Conservation (phyloP, 2,888 invertebrate species). For the Amitus sp. region DNA sequence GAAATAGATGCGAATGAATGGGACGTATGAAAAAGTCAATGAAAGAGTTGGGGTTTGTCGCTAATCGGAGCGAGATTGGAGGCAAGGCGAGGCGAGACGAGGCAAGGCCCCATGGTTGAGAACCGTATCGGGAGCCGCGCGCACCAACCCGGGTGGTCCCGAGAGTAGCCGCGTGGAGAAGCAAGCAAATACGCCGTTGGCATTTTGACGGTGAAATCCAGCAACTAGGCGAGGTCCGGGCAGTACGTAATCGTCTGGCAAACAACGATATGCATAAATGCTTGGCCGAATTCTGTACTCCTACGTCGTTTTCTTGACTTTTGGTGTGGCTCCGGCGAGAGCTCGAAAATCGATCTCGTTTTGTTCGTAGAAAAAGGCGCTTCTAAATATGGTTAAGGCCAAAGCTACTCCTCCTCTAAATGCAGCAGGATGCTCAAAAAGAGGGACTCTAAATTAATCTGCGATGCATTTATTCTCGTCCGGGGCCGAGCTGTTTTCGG, state of each 20-base stretch:
- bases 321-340: too few relatives aligned
- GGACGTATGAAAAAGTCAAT: too few relatives aligned
- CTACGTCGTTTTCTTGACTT: constrained; percentile 33
- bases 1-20: too few relatives aligned
- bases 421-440: constrained; percentile 19
- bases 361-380: constrained; percentile 24
- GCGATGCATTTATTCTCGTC: constrained; percentile 22
- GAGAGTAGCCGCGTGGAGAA: constrained; percentile 58
- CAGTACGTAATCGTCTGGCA: constrained; percentile 36
- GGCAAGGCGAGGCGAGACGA: too few relatives aligned
- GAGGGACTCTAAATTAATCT: constrained; percentile 22
- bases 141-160: constrained; percentile 61
- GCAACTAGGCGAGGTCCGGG: constrained; percentile 56
- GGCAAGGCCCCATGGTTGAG: constrained; percentile 52
- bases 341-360: constrained; percentile 32
- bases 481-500: not conserved
- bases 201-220: constrained; percentile 62
- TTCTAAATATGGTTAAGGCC: constrained; percentile 35
- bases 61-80: not conserved
- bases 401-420: constrained; percentile 16
- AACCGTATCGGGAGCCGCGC: constrained; percentile 51
- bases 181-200: constrained; percentile 64
- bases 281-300: constrained; percentile 36
- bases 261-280: constrained; percentile 36
- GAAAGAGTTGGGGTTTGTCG: too few relatives aligned